Evolutionary conservation across 2,888 invertebrate species (phyloP), one percentile per base, ranked within the genome.

Genomic region (Scrobipalpa atriplicella): DNA sequence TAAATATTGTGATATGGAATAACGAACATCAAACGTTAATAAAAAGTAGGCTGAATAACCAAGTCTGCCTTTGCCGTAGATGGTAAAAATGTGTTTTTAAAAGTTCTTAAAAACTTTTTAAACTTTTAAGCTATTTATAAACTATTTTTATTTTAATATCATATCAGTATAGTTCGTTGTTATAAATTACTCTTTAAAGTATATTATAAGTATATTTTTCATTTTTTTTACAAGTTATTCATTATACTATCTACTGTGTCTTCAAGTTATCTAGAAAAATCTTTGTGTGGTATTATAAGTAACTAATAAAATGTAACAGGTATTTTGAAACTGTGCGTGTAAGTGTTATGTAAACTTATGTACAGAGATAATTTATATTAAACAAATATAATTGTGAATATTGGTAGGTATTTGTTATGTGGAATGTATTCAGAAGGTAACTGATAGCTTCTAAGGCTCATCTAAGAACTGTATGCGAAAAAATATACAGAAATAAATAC

Each of bases 1-100:
- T 92, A 85, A 73, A 81, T 77, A 90, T 91, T 91, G 92, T 92
- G 92, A 92, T 92, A 92, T 92, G 91, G 86, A 89, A 83, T 87
- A 81, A 81, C 73, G 73, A 82, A 76, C 77, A 80, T 78, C 80
- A 71, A 78, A 81, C 81, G 75, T 72, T 29, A 63, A 67, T 21
- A 41, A 64, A 72, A 65, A 66, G 61, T 61, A 39, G 61, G 61
- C 61, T 51, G 29, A 64, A 54, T 60, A 66, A 67, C 18, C 16
- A 56, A 56, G 13, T 16, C 19, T 19, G 8, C 11, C 11, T 43
- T 43, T 10, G 10, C 43, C 11, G 13, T 43, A 10, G 13, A 43
- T 3, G 16, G 16, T 47, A 10, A 47, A n/a, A 5, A 47, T 47
- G 47, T 47, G 47, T 16, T 47, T 47, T 47, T 47, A 8, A 47